These are phyloP conservation scores for Lasioglossum leucozonium DNA, from an alignment of 2,888 invertebrate species.

Conservation along the genomic window DNA sequence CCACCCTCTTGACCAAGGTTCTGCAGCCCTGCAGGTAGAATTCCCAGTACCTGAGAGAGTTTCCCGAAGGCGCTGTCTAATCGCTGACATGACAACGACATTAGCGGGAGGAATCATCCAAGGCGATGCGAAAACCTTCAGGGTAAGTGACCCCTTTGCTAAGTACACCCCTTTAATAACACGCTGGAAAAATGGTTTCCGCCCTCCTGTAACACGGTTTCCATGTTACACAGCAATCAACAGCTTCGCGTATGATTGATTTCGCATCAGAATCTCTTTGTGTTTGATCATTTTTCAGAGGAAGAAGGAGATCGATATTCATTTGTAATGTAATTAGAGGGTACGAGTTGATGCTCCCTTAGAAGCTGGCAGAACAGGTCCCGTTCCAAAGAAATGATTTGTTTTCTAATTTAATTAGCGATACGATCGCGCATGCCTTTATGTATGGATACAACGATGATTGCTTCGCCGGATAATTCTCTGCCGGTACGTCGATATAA, in stretches of 20 bases:
- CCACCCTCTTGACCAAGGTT: constrained; percentile 32
- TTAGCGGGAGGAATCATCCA: constrained; percentile 38
- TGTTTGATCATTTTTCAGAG: background rate
- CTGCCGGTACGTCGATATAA: background rate
- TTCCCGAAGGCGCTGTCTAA: constrained; percentile 55
- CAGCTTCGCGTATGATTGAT: too few species aligned
- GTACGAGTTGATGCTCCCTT: background rate
- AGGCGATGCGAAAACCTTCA: background rate
- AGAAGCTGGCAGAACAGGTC: too few species aligned
- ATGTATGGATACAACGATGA: background rate
- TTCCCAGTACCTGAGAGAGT: constrained; percentile 54
- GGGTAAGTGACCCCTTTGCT: background rate
- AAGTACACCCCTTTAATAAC: background rate
- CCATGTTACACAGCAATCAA: background rate
- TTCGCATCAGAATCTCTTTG: too few species aligned
- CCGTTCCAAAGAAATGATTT: background rate
- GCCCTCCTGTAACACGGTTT: background rate
- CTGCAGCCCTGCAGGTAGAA: constrained; percentile 52
- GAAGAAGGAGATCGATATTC: background rate
- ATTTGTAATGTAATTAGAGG: background rate
- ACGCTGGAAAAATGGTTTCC: background rate
- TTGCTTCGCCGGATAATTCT: background rate
- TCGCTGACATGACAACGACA: constrained; percentile 52
- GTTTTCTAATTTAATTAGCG: background rate
- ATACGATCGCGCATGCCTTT: background rate